Base-by-base conservation (phyloP, 2,113 vertebrate genomes). In the Limanda limanda region DNA sequence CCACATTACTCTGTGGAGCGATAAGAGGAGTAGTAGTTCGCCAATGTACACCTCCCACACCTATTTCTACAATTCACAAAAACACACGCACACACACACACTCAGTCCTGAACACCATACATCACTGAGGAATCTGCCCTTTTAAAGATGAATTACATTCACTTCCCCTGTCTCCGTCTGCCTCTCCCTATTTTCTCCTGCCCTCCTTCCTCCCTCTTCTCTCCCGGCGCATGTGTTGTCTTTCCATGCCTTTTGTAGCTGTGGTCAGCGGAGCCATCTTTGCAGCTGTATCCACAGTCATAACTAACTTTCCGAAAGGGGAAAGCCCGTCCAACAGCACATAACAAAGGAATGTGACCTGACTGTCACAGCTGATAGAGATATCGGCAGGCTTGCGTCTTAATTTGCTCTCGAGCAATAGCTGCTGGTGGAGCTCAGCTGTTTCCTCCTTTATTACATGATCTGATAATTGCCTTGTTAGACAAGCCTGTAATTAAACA, bases 81-180 rank as follows among this genome's bases (percentile, higher is more conserved):
- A 31, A 37, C 17, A 80, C 31, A 31, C 31, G 7, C 31, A 31
- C 75, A 62, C 45, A 79, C 80, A 81, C 84, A 82, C 61, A 80
- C 75, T 79, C 58, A 52, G 10, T 27, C 14, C 69, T 31, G 45
- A 45, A 56, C 79, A 66, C 75, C 78, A 84, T 80, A 82, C 78
- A 91, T 91, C 81, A 88, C 74, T 40, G 68, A 81, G 79, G 83
- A 90, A 88, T 92, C 81, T 86, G 84, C 78, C 83, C 87, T 89
- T 90, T 88, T 81, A 84, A 80, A 89, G 90, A 92, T 85, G 83
- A 85, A 86, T 87, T 82, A 76, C 82, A 69, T 70, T 83, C 68
- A 78, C 75, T 84, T 86, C 82, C 51, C 78, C 78, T 82, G 75
- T 79, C 71, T 84, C 77, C 75, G 76, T 83, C 75, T 81, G 84